Percentiles rank a stretch among this genome's conserved stretches.
Evolutionary conservation across 2,888 invertebrate species (phyloP).

Genomic region (Phlogophora meticulosa): DNA sequence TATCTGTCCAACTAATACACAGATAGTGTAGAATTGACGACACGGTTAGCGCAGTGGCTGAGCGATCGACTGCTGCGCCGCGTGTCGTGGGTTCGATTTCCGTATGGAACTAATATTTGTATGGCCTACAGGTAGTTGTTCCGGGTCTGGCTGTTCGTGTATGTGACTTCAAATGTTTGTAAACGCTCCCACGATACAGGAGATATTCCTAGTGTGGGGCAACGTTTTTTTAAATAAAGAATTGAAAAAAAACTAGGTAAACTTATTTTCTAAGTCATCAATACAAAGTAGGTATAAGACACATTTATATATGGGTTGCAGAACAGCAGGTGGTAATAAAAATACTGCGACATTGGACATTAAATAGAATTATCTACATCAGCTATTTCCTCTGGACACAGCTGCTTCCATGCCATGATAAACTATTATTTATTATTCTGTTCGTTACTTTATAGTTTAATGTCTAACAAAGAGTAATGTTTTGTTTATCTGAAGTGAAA

Average conservation of each 20-base stretch:
- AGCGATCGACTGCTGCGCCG: too few relatives aligned
- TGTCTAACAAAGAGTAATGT: conserved; percentile 30
- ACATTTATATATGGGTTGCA: conserved; percentile 1
- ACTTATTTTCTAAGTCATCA: background rate
- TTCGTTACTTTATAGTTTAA: conserved; percentile 37
- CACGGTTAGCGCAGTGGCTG: too few relatives aligned
- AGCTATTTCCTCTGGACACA: conserved; percentile 50
- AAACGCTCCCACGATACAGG: too few relatives aligned
- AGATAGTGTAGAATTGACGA: too few relatives aligned
- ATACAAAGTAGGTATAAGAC: conserved; percentile 7
- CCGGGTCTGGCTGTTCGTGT: too few relatives aligned
- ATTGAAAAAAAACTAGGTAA: background rate
- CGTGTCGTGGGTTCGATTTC: too few relatives aligned
- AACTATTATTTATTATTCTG: conserved; percentile 52
- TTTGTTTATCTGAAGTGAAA: conserved; percentile 17
- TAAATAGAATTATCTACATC: conserved; percentile 63
- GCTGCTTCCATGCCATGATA: conserved; percentile 47
- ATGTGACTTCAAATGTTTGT: too few relatives aligned
- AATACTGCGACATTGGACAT: conserved; percentile 53
- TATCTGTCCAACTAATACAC: too few relatives aligned
- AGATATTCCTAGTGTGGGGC: too few relatives aligned
- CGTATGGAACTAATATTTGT: too few relatives aligned
- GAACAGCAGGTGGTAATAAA: conserved; percentile 62
- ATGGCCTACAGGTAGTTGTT: too few relatives aligned
- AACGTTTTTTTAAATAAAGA: too few relatives aligned